Percentiles rank a stretch among this genome's conserved stretches.
These are phyloP conservation scores for Watsonalla binaria DNA, from an alignment of 2,888 invertebrate species.

Conservation along the genomic window DNA sequence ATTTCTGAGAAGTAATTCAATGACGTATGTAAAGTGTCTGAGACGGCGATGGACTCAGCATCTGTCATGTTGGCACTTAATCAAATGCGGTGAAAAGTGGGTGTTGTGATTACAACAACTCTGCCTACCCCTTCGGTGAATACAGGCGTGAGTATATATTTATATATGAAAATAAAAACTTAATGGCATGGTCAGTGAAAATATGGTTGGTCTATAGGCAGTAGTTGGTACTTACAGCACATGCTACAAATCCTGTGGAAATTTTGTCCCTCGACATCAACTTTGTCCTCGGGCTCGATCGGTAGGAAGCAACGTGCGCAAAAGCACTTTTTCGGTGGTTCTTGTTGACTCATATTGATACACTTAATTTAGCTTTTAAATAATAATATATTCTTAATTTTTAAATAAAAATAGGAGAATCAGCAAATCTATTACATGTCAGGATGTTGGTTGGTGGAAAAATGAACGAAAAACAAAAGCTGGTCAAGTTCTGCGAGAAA, in stretches of 20 bases:
- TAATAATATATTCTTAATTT: constrained; percentile 31
- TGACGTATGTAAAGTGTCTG: too few species aligned
- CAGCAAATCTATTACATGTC: constrained; percentile 47
- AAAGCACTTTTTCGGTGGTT: constrained; percentile 58
- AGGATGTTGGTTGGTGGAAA: constrained; percentile 40
- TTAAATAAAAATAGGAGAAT: constrained; percentile 20
- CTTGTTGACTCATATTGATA: constrained; percentile 30
- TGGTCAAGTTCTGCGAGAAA: constrained; percentile 15
- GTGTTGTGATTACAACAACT: too few species aligned
- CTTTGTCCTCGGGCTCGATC: constrained; percentile 50
- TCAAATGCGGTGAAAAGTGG: too few species aligned
- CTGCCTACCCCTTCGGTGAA: too few species aligned
- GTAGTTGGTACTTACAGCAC: constrained; percentile 56
- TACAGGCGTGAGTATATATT: too few species aligned
- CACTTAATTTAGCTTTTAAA: constrained; percentile 34
- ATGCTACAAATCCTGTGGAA: constrained; percentile 63
- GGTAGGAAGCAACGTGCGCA: constrained; percentile 67
- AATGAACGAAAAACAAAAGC: constrained; percentile 37
- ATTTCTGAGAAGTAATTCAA: too few species aligned
- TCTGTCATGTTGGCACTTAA: too few species aligned
- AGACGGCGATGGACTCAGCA: too few species aligned
- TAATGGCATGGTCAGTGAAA: not conserved
- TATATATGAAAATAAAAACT: too few species aligned
- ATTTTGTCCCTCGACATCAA: constrained; percentile 61
- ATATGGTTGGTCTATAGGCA: not conserved